phyloP scores from a whole-genome alignment of 2,797 vertebrate genomes.

The Hemitrygon akajei region DNA sequence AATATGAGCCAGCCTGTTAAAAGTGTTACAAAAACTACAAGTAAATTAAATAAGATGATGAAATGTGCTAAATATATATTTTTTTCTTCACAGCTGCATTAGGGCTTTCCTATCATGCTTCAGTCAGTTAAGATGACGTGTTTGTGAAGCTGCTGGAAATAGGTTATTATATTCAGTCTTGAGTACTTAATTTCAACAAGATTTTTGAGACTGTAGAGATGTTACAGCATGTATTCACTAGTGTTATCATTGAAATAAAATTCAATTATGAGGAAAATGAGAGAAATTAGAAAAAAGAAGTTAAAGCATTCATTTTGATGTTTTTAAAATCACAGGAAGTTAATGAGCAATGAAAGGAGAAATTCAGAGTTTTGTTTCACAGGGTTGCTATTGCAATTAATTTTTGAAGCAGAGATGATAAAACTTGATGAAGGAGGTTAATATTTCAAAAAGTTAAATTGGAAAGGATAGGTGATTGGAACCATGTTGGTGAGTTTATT shows the following conservation, averaged over 20 bases:
- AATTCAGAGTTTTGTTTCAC: background rate
- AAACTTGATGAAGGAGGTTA: no score
- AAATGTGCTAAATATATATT: background rate
- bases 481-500: no score
- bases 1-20: no score
- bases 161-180: background rate
- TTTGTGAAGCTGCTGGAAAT: no score
- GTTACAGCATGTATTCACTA: background rate
- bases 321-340: background rate
- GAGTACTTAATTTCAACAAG: background rate
- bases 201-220: background rate
- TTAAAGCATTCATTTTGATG: background rate
- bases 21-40: no score
- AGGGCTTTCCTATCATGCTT: no score
- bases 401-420: no score
- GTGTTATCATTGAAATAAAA: background rate
- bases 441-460: no score
- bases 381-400: background rate
- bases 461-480: no score
- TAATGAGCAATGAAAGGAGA: background rate
- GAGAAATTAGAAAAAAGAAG: background rate
- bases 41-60: no score
- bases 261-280: background rate
- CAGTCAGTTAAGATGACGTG: no score
- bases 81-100: no score